phyloP scores from a whole-genome alignment of 2,888 invertebrate species.

The Zele albiditarsus region DNA sequence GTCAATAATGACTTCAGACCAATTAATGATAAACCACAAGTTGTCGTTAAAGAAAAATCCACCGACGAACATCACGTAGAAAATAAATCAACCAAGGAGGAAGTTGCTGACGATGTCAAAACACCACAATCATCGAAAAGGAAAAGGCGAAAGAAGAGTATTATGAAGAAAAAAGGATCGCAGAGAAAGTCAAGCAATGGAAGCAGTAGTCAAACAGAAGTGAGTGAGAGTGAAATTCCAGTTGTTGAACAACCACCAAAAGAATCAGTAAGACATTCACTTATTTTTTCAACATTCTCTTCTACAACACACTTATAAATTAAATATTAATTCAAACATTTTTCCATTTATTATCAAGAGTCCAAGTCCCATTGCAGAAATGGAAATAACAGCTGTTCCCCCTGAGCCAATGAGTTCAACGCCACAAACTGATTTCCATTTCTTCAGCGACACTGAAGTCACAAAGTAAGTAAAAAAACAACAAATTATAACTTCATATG shows the following conservation, averaged over 20 bases:
- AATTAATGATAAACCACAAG: slow-evolving; percentile 72
- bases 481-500: neutral
- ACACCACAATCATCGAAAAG: slow-evolving; percentile 79
- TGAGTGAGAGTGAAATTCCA: slow-evolving; percentile 59
- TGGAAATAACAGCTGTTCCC: slow-evolving; percentile 15
- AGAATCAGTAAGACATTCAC: slow-evolving; percentile 45
- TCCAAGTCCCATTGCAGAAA: slow-evolving; percentile 59
- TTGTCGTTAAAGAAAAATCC: slow-evolving; percentile 61
- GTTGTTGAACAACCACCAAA: slow-evolving; percentile 54
- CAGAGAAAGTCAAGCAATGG: slow-evolving; percentile 79
- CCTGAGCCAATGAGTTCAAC: slow-evolving; percentile 69
- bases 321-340: slow-evolving; percentile 29
- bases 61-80: slow-evolving; percentile 65
- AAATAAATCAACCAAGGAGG: slow-evolving; percentile 68
- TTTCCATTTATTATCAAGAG: slow-evolving; percentile 57
- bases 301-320: neutral
- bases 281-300: neutral
- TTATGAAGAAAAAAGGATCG: slow-evolving; percentile 85
- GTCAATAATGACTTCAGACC: slow-evolving; percentile 79
- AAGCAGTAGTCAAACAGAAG: slow-evolving; percentile 66
- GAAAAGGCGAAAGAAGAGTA: slow-evolving; percentile 85
- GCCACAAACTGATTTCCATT: slow-evolving; percentile 84
- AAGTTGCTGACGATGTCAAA: slow-evolving; percentile 74
- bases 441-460: slow-evolving; percentile 95
- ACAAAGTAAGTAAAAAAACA: slow-evolving; percentile 73